Evolutionary conservation across 2,888 invertebrate genomes (phyloP).

Genomic region (Itoplectis maculator): DNA sequence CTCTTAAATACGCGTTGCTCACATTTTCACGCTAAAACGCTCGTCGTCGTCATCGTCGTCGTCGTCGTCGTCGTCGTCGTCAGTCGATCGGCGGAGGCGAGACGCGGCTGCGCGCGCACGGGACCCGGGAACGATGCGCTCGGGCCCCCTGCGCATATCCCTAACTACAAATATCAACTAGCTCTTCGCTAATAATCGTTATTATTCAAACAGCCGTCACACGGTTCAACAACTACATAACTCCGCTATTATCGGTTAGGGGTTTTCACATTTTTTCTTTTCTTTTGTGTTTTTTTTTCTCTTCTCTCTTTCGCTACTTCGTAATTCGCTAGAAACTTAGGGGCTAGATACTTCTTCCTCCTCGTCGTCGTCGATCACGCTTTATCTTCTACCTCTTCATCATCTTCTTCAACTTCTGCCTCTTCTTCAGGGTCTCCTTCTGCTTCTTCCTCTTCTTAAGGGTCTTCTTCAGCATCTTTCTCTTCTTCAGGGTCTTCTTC

Average conservation of each 20-base stretch:
- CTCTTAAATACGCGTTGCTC: slow-evolving; percentile 46
- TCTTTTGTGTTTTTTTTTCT: slow-evolving; percentile 50
- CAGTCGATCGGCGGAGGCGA: slow-evolving; percentile 43
- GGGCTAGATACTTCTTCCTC: slow-evolving; percentile 76
- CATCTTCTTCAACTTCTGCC: slow-evolving; percentile 28
- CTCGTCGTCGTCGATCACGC: slow-evolving; percentile 62
- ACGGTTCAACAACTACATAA: slow-evolving; percentile 83
- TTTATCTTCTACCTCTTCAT: slow-evolving; percentile 21
- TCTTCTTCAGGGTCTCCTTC: no score
- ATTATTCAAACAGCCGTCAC: slow-evolving; percentile 83
- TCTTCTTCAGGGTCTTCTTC: no score
- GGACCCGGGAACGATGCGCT: slow-evolving; percentile 58
- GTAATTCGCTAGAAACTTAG: slow-evolving; percentile 82
- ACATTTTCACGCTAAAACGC: slow-evolving; percentile 35
- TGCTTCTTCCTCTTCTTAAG: no score
- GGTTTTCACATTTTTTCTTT: slow-evolving; percentile 72
- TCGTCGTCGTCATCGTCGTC: not conserved
- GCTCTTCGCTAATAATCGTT: slow-evolving; percentile 72
- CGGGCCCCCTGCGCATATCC: slow-evolving; percentile 63
- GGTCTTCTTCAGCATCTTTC: no score
- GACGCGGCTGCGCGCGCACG: slow-evolving; percentile 51
- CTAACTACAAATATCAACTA: slow-evolving; percentile 71
- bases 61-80: slow-evolving; percentile 8
- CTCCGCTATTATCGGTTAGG: slow-evolving; percentile 78
- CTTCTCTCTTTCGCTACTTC: slow-evolving; percentile 69